Base-by-base conservation (phyloP, 1,140 invertebrate genomes). In the Aphelenchoides avenae region DNA sequence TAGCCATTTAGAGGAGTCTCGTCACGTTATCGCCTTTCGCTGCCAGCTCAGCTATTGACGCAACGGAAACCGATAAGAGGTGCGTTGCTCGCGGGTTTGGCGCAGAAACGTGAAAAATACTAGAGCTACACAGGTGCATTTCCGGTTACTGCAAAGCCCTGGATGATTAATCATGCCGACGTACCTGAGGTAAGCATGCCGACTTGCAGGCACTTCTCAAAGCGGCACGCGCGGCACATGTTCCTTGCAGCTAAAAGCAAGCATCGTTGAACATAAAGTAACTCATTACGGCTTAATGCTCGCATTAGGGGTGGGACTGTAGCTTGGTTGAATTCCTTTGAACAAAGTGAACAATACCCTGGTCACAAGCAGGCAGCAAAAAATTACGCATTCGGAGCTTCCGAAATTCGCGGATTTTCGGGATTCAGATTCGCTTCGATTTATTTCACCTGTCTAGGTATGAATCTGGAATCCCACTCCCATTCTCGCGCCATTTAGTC, bases 111-210 rank as follows among this genome's bases (percentile, higher is more conserved):
- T n/a, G n/a, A n/a, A n/a, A n/a, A n/a, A n/a, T n/a, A n/a, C n/a
- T n/a, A n/a, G n/a, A n/a, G 37, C 37, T 15, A 39, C 15, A 39
- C 37, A 15, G 2, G 3, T 15, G 37, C 15, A 39, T 18, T 39
- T 39, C 24, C 24, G 37, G 2, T 15, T 39, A 18, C 15, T 20
- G 37, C 18, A 18, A 39, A 39, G 37, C 18, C 37, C 37, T 18
- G 15, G 15, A 39, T 18, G 24, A 15, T 20, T 20, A 15, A 39
- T 18, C 18, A 18, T 39, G 15, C 37, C 18, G 15, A 39, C 24
- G 15, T 54, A 61, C 58, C 62, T 29, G 66, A 41, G 7, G 64
- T 66, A 7, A 64, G 44, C 67, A 66, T 70, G 29, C 68, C 68
- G n/a, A 55, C 30, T n/a, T 27, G 4, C n/a, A 66, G 39, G 31